phyloP scores from a whole-genome alignment of 2,888 invertebrate genomes.

The Athalia cordata region DNA sequence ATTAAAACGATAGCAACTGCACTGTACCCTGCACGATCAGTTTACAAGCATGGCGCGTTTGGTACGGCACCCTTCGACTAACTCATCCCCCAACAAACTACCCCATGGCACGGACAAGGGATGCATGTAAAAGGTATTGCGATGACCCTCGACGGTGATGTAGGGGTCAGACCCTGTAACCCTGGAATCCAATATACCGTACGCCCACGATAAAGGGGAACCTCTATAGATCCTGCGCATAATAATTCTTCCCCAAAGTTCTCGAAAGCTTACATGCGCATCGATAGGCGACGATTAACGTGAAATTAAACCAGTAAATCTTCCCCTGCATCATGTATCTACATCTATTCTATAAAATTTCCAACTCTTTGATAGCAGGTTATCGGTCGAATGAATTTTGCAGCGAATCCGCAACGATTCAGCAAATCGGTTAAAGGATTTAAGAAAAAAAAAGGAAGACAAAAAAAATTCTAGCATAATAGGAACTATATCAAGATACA shows the following conservation, averaged over 20 bases:
- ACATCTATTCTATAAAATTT: neutral
- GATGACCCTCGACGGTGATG: slow-evolving; percentile 68
- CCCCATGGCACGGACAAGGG: slow-evolving; percentile 37
- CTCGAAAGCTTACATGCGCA: slow-evolving; percentile 36
- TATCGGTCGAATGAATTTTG: too few species aligned
- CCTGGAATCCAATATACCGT: slow-evolving; percentile 65
- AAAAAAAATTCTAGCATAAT: neutral
- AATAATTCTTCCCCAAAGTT: slow-evolving; percentile 48
- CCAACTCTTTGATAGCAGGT: too few species aligned
- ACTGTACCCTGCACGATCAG: slow-evolving; percentile 18
- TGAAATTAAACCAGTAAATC: slow-evolving; percentile 60
- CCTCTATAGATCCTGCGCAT: slow-evolving; percentile 46
- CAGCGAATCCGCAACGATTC: too few species aligned
- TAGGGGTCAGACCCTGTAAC: slow-evolving; percentile 60
- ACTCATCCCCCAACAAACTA: neutral
- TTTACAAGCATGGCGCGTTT: slow-evolving; percentile 25
- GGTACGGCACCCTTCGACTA: slow-evolving; percentile 11
- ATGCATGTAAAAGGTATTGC: slow-evolving; percentile 60
- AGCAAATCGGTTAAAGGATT: too few species aligned
- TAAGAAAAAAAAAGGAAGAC: too few species aligned
- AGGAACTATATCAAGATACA: neutral
- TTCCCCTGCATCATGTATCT: slow-evolving; percentile 26
- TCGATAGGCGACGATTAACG: slow-evolving; percentile 58
- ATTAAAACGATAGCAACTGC: slow-evolving; percentile 50
- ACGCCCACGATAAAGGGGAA: slow-evolving; percentile 59